Conservation (phyloP, 2,797 vertebrate species). For the Chelmon rostratus region DNA sequence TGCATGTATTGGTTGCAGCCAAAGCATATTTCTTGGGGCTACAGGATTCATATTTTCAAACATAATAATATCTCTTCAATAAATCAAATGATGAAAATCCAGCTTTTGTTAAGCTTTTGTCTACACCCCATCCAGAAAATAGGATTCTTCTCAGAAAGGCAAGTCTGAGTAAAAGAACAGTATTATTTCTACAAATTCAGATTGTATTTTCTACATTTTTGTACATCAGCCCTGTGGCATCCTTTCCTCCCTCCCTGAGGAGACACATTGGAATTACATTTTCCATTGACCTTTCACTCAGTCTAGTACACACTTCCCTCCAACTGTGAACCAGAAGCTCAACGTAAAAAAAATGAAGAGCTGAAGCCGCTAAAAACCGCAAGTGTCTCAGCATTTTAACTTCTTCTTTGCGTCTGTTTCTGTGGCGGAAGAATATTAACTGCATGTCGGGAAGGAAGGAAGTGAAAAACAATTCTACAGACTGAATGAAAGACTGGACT, state of each 20-base stretch:
- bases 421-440: background rate
- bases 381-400: slow-evolving; percentile 12
- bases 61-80: background rate
- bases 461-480: background rate
- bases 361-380: slow-evolving; percentile 5
- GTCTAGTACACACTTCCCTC: background rate
- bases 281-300: background rate
- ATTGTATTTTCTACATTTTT: background rate
- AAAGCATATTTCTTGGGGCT: background rate
- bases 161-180: no score
- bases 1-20: no score
- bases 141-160: no score
- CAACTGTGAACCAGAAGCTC: slow-evolving; percentile 12
- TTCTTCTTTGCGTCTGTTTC: background rate
- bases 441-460: background rate
- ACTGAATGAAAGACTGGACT: background rate
- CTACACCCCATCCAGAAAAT: no score
- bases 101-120: no score
- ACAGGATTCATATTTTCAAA: background rate
- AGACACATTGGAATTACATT: background rate
- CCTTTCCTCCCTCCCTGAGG: slow-evolving; percentile 1
- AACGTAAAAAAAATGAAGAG: slow-evolving; percentile 7
- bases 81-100: no score
- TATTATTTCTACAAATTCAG: no score
- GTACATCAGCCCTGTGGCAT: background rate